Evolutionary conservation across 2,113 vertebrate genomes (phyloP).

Genomic region (Heptranchias perlo): DNA sequence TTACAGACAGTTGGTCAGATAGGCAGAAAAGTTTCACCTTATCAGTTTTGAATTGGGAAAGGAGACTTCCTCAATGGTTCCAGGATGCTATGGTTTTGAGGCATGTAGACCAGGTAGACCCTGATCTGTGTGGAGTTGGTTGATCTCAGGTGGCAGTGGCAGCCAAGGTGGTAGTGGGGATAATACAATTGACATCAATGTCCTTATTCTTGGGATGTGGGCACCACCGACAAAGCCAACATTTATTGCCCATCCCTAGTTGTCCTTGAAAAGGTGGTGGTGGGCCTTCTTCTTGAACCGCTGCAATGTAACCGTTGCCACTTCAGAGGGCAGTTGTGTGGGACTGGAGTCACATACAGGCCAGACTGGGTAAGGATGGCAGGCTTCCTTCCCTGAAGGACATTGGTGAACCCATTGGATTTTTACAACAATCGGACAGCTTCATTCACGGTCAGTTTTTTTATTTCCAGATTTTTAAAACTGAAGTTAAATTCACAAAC

Average conservation of each 20-base stretch:
- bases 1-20: background rate
- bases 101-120: background rate
- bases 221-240: background rate
- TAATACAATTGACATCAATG: background rate
- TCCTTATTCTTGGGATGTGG: background rate
- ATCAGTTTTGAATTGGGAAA: background rate
- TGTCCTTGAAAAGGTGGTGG: background rate
- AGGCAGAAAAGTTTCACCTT: background rate
- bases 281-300: background rate
- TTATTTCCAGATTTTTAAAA: background rate
- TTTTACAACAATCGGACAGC: background rate
- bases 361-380: background rate
- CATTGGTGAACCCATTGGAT: background rate
- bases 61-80: background rate
- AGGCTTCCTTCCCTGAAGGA: background rate
- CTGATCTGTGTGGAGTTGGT: background rate
- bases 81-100: background rate
- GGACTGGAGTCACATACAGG: background rate
- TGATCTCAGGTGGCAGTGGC: background rate
- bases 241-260: background rate
- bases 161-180: background rate
- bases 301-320: background rate
- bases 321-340: background rate
- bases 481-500: too few relatives aligned
- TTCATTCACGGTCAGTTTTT: background rate